Percentiles rank a stretch among this genome's conserved stretches.
Evolutionary conservation across 2,888 invertebrate genomes (phyloP).

Genomic region (Perizoma flavofasciatum): DNA sequence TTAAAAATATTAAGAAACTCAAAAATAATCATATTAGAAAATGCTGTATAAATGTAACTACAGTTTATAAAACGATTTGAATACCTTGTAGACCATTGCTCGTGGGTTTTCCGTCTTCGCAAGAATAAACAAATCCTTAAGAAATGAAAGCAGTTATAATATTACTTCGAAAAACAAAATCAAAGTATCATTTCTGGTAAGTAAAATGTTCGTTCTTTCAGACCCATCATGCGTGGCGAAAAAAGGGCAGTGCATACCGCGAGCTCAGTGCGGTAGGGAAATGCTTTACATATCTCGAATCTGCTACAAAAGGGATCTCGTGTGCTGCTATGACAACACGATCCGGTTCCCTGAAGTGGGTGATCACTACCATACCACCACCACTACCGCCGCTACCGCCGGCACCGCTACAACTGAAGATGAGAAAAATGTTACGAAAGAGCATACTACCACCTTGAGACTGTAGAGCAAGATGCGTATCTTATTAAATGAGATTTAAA

Average conservation of each 20-base stretch:
- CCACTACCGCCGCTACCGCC: not conserved
- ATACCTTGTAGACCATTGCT: no score
- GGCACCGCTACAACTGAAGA: not conserved
- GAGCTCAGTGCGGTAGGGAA: constrained; percentile 51
- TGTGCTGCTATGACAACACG: constrained; percentile 63
- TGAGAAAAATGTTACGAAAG: not conserved
- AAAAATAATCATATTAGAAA: no score
- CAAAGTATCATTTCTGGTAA: no score
- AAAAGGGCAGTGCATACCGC: constrained; percentile 56
- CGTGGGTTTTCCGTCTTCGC: no score
- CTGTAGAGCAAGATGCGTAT: constrained; percentile 1
- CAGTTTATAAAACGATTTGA: no score
- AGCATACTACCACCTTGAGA: not conserved
- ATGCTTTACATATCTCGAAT: constrained; percentile 58
- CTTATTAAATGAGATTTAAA: constrained; percentile 5
- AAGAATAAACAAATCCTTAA: no score
- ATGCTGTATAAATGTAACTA: no score
- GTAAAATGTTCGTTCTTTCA: constrained; percentile 32
- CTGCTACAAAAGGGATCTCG: constrained; percentile 58
- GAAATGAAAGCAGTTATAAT: no score
- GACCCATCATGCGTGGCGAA: constrained; percentile 58
- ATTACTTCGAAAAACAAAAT: no score
- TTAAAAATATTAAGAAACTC: no score
- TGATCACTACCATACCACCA: not conserved
- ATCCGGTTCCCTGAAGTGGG: constrained; percentile 29